These are phyloP conservation scores for Aurelia sp. DNA, from an alignment of 30 jellyfish, hydroid and myxozoan species.

Conservation along the genomic window DNA sequence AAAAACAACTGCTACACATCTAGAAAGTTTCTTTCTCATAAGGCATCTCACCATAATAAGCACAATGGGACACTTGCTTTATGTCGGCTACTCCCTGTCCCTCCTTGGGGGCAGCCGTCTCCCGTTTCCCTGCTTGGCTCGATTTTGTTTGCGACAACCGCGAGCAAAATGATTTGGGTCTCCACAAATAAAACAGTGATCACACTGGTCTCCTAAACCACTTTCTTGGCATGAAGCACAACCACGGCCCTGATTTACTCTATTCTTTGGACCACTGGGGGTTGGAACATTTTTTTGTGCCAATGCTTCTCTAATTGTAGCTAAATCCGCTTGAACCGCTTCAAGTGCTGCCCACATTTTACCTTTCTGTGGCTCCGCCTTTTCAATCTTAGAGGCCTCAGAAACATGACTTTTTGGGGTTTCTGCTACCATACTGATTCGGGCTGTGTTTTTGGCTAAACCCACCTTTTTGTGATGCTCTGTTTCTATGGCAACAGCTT, in stretches of 20 bases:
- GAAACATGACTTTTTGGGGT: conserved; percentile 2
- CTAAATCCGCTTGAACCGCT: conserved; percentile 11
- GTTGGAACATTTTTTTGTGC: not conserved
- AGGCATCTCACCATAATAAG: no score
- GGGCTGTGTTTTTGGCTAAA: conserved; percentile 24
- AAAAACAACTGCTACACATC: no score
- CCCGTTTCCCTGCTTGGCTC: not conserved
- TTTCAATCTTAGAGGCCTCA: not conserved
- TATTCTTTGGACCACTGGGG: not conserved
- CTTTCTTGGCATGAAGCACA: conserved; percentile 10
- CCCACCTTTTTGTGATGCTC: conserved; percentile 44
- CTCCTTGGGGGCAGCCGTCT: no score
- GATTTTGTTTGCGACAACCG: conserved; percentile 2
- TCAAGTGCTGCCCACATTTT: conserved; percentile 27
- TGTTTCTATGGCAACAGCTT: conserved; percentile 44
- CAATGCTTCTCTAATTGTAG: not conserved
- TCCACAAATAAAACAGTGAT: conserved; percentile 29
- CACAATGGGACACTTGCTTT: no score
- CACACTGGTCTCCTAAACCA: conserved; percentile 16
- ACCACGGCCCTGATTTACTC: conserved; percentile 1
- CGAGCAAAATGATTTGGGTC: conserved; percentile 17
- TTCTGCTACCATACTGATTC: conserved; percentile 26
- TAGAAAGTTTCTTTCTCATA: no score
- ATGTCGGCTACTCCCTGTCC: no score
- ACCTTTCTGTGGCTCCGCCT: conserved; percentile 17